These are phyloP conservation scores for Trachythela sp. DNA, from an alignment of 64 coral and sea anemone species.

Conservation along the genomic window DNA sequence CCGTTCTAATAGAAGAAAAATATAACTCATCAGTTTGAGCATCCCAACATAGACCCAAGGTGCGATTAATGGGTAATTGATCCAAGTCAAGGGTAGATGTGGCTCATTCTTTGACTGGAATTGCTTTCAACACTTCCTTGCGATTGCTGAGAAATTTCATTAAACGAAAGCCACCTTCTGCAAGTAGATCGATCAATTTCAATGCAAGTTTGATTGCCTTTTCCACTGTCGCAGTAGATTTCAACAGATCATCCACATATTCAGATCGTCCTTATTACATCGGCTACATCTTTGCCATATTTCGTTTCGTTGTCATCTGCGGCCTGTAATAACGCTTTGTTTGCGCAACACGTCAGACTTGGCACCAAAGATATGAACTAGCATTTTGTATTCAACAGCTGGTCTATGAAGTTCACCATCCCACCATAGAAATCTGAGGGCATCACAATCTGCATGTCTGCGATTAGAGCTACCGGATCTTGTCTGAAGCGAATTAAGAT, in stretches of 20 bases:
- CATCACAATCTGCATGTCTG: background rate
- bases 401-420: background rate
- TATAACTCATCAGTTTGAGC: background rate
- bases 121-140: background rate
- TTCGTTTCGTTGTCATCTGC: background rate
- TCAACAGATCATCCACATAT: background rate
- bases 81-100: background rate
- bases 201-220: background rate
- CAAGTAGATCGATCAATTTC: background rate
- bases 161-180: background rate
- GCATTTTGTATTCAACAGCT: background rate
- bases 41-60: background rate
- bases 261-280: background rate
- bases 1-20: background rate
- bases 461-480: background rate
- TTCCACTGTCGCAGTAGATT: background rate
- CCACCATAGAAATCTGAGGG: background rate
- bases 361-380: background rate
- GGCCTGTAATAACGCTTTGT: background rate
- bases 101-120: background rate
- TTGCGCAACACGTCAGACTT: background rate
- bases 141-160: background rate
- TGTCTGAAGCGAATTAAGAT: background rate
- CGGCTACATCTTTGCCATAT: background rate
- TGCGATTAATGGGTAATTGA: background rate